phyloP scores from a whole-genome alignment of 2,888 invertebrate genomes.

The Cepaea hortensis region DNA sequence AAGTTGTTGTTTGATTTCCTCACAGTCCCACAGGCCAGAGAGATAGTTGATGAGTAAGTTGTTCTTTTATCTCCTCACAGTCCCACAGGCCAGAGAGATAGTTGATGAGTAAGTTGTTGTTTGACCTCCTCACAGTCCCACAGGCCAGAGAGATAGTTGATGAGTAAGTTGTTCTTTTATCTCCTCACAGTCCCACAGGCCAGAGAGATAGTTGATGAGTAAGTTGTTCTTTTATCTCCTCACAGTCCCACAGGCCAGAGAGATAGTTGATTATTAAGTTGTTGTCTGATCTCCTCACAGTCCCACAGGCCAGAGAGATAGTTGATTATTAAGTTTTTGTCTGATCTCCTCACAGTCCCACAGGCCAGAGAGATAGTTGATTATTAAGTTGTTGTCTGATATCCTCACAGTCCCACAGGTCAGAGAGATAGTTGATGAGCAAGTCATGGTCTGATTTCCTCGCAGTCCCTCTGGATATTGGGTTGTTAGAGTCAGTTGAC shows the following conservation, averaged over 20 bases:
- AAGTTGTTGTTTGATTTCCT: no score
- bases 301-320: no score
- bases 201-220: no score
- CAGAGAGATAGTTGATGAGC: no score
- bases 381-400: not conserved
- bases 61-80: not conserved
- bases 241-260: not conserved
- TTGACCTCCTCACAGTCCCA: no score
- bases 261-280: not conserved
- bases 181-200: no score
- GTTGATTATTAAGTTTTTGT: no score
- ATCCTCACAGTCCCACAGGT: no score
- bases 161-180: not conserved
- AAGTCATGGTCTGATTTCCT: constrained; percentile 42
- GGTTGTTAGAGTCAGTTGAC: no score
- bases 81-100: not conserved
- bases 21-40: not conserved
- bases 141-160: not conserved
- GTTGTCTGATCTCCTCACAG: no score
- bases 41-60: not conserved
- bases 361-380: not conserved
- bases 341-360: no score
- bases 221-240: not conserved
- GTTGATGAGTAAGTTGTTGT: not conserved
- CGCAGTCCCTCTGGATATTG: constrained; percentile 70